Conservation (phyloP, 2,113 vertebrate genomes). For the Typhlomys cinereus region DNA sequence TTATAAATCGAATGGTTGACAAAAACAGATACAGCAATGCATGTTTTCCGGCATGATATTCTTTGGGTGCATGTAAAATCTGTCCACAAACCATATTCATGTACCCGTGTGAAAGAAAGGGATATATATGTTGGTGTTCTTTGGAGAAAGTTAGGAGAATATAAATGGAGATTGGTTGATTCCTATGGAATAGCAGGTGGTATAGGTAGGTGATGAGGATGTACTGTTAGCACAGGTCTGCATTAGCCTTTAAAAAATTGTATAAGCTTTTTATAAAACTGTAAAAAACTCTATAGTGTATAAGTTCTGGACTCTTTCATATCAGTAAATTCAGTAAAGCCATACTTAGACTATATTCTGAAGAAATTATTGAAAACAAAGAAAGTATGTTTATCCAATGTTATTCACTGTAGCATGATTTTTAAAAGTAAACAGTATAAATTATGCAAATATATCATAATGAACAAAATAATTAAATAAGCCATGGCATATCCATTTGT, state of each 20-base stretch:
- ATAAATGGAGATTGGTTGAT: not conserved
- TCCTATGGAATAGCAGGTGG: not conserved
- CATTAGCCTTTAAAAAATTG: not conserved
- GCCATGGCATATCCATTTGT: not conserved
- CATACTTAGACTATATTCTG: not conserved
- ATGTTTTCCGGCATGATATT: not conserved
- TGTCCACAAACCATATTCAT: not conserved
- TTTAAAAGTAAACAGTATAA: slow-evolving; percentile 19
- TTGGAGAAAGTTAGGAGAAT: not conserved
- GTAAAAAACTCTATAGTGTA: no score
- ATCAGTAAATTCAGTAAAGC: not conserved
- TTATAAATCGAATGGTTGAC: not conserved
- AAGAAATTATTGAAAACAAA: slow-evolving; percentile 25
- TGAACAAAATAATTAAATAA: slow-evolving; percentile 41
- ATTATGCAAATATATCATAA: slow-evolving; percentile 32
- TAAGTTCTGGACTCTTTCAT: not conserved
- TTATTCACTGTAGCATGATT: not conserved
- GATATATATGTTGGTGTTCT: not conserved
- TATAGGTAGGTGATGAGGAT: not conserved
- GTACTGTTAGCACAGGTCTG: not conserved
- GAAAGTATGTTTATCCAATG: not conserved
- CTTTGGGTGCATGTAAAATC: not conserved
- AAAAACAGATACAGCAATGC: not conserved
- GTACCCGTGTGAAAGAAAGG: not conserved
- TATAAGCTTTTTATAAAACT: no score